A percentile compares a stretch with the other conserved stretches of the same genome.
phyloP scores from a whole-genome alignment of 2,113 vertebrate genomes.

The Neolamprologus cancellatus region DNA sequence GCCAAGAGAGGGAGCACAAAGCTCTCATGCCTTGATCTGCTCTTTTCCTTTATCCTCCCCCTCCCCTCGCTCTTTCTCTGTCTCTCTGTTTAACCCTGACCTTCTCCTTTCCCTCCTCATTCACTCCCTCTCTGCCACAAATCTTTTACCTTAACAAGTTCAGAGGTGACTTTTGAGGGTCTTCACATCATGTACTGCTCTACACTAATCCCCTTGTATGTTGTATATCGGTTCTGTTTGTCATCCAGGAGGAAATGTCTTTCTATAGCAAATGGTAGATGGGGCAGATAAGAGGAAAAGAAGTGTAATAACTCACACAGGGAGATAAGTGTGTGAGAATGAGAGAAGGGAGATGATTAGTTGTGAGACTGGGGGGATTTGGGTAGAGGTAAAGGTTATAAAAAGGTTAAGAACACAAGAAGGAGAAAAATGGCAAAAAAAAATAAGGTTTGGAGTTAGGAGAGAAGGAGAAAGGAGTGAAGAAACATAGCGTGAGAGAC shows the following conservation, averaged over 20 bases:
- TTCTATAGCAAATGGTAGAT: conserved; percentile 4
- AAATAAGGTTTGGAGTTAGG: not conserved
- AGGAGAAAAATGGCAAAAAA: not conserved
- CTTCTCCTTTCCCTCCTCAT: conserved; percentile 8
- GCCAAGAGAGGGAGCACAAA: conserved; percentile 54
- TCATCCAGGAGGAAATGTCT: conserved; percentile 4
- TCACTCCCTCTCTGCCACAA: conserved; percentile 14
- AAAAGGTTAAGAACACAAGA: not conserved
- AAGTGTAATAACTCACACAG: conserved; percentile 25
- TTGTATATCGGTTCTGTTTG: not conserved
- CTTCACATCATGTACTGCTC: conserved; percentile 26
- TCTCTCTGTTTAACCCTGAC: conserved; percentile 44
- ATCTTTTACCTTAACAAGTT: conserved; percentile 60
- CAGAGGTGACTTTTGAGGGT: conserved; percentile 40
- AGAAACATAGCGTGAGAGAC: not conserved
- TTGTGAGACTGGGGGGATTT: not conserved
- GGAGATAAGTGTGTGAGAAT: conserved; percentile 10
- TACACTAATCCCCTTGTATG: conserved; percentile 51
- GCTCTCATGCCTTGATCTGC: conserved; percentile 57
- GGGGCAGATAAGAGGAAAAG: conserved; percentile 3
- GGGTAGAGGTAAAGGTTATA: not conserved
- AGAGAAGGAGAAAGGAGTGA: not conserved
- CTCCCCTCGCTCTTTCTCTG: not conserved
- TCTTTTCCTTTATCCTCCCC: conserved; percentile 27
- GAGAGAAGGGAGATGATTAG: not conserved